A percentile compares a stretch with the other conserved stretches of the same genome.
phyloP scores from a whole-genome alignment of 2,113 vertebrate species.

The Megaceryle maxima region DNA sequence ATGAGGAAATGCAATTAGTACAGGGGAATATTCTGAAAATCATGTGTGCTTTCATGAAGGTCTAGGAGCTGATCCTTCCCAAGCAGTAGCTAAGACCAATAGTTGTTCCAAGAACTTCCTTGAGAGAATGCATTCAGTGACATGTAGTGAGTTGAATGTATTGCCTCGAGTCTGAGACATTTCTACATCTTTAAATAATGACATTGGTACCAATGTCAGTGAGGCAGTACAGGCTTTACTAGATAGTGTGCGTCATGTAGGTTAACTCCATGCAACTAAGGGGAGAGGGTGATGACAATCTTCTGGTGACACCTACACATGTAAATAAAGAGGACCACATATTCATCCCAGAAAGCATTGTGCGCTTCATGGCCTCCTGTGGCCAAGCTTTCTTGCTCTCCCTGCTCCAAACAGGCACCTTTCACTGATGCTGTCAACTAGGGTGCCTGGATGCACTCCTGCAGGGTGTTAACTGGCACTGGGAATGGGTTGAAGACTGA shows the following conservation, averaged over 20 bases:
- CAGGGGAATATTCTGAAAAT: background rate
- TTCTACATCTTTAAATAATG: background rate
- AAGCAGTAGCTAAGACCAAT: background rate
- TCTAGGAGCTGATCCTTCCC: background rate
- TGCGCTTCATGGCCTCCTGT: background rate
- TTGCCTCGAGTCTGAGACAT: background rate
- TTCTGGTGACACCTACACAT: background rate
- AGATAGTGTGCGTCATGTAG: background rate
- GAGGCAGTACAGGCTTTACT: background rate
- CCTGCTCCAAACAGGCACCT: background rate
- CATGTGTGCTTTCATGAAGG: background rate
- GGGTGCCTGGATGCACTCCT: background rate
- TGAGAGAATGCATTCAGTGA: background rate
- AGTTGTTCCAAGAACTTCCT: background rate
- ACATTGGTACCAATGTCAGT: background rate
- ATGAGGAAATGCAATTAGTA: background rate
- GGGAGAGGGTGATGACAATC: background rate
- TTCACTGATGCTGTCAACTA: fast-evolving
- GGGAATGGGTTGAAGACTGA: background rate
- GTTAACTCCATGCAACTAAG: background rate
- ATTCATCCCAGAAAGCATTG: background rate
- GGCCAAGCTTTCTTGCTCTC: background rate
- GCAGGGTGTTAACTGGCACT: background rate
- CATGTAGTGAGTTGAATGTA: background rate
- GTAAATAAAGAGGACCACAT: background rate